A percentile compares a stretch with the other conserved stretches of the same genome.
phyloP scores from a whole-genome alignment of 2,888 invertebrate genomes.

The Drosophila koepferae region DNA sequence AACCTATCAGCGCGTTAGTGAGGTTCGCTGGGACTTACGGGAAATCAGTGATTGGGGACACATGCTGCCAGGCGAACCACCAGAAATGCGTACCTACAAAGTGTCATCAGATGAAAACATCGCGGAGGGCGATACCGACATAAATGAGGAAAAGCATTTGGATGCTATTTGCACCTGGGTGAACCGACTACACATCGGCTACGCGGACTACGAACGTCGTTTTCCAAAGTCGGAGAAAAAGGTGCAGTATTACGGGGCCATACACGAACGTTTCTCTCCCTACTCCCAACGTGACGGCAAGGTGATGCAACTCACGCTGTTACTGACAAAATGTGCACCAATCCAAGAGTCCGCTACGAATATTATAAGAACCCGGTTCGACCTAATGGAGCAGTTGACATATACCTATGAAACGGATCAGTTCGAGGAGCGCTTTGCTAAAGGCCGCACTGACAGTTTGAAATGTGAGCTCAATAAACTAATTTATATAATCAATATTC shows the following conservation, averaged over 20 bases:
- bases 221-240: constrained; percentile 91
- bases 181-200: constrained; percentile 87
- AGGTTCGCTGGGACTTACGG: constrained; percentile 88
- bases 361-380: constrained; percentile 89
- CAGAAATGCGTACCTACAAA: constrained; percentile 83
- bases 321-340: constrained; percentile 73
- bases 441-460: constrained; percentile 90
- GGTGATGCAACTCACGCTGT: constrained; percentile 76
- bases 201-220: constrained; percentile 88
- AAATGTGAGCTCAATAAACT: constrained; percentile 86
- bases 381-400: constrained; percentile 87
- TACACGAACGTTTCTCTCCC: constrained; percentile 91
- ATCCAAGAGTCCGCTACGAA: constrained; percentile 86
- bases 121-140: constrained; percentile 83
- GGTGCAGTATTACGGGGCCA: constrained; percentile 90
- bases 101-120: constrained; percentile 86
- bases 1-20: constrained; percentile 85
- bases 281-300: constrained; percentile 90
- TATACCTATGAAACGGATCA: constrained; percentile 86
- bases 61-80: constrained; percentile 90
- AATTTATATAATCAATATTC: background rate
- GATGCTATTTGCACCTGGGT: constrained; percentile 93
- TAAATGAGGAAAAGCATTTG: constrained; percentile 88
- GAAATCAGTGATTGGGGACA: constrained; percentile 90
- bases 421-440: constrained; percentile 87